Evolutionary conservation across 2,888 invertebrate genomes (phyloP).

Genomic region (Drosophila paranaensis): DNA sequence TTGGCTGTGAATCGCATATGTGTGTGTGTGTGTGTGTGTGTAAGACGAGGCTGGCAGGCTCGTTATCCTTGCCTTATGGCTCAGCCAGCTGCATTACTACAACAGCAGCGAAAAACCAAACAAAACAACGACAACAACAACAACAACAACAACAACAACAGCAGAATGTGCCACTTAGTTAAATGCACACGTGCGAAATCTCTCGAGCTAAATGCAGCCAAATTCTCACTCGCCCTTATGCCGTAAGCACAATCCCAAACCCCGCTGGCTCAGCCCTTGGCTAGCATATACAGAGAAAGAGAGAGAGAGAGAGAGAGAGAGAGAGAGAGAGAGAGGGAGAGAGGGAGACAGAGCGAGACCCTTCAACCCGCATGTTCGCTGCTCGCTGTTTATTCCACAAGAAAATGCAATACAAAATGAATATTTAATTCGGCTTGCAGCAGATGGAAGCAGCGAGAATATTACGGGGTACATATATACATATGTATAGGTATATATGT

Average conservation of each 20-base stretch:
- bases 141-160: slow-evolving; percentile 1
- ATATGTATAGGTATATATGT: neutral
- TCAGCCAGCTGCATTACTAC: slow-evolving; percentile 42
- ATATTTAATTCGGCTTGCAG: slow-evolving; percentile 64
- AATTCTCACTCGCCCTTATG: slow-evolving; percentile 26
- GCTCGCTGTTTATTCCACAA: slow-evolving; percentile 35
- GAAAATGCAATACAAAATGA: slow-evolving; percentile 78
- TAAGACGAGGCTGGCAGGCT: slow-evolving; percentile 19
- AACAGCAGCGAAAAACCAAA: slow-evolving; percentile 12
- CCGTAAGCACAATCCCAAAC: slow-evolving; percentile 6
- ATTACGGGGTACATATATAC: slow-evolving; percentile 9
- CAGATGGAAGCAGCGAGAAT: slow-evolving; percentile 1
- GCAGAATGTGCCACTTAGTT: slow-evolving; percentile 66
- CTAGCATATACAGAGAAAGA: neutral
- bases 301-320: neutral
- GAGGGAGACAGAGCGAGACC: neutral
- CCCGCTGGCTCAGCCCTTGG: neutral
- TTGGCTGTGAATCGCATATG: slow-evolving; percentile 41
- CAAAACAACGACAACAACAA: slow-evolving; percentile 12
- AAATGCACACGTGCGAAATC: slow-evolving; percentile 80
- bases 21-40: neutral
- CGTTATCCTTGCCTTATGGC: slow-evolving; percentile 47
- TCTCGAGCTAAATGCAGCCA: slow-evolving; percentile 75
- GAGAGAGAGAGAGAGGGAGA: neutral
- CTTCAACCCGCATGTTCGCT: slow-evolving; percentile 19